Base-by-base conservation (phyloP, 2,888 invertebrate genomes). In the Melinaea marsaeus region DNA sequence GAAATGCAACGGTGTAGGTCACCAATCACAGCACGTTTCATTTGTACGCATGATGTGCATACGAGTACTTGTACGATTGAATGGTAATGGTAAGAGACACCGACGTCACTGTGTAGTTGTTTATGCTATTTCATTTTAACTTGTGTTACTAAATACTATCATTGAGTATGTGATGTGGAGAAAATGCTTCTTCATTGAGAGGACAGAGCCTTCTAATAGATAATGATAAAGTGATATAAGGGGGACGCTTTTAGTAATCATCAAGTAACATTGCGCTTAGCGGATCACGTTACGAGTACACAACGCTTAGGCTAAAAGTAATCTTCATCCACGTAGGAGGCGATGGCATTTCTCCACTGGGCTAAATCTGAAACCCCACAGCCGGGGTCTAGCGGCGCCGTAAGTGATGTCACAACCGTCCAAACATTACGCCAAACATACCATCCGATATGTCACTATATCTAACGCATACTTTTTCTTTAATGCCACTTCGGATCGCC, bases 401-500 rank as follows among this genome's bases (percentile, higher is more conserved):
- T 91, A 91, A 91, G 91, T 91, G 86, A 85, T 72, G 83, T 79
- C 83, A 83, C 79, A 79, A 83, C 76, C 74, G 69, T 62, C 66
- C 67, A 71, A 69, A 69, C 61, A 71, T 69, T 69, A 61, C 68
- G 69, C 66, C 81, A 73, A 72, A 80, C 81, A 75, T 74, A 72
- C 74, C 78, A 78, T 74, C 70, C 72, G 69, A 74, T 72, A 76
- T 84, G 83, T 86, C 86, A 86, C 81, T 84, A 86, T 79, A 85
- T 88, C 85, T 89, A 90, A 89, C 85, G 84, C 88, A 87, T 89
- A 78, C 71, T 82, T 82, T 78, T 85, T 82, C 77, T 85, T 88
- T 87, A 85, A 89, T 84, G 91, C 91, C 84, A 88, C 90, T 80
- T 87, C 79, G 90, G 88, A 88, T 82, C 75, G 74, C 76, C 77